Conservation (phyloP, 2,113 vertebrate genomes). For the Poeciliopsis turrubarensis region DNA sequence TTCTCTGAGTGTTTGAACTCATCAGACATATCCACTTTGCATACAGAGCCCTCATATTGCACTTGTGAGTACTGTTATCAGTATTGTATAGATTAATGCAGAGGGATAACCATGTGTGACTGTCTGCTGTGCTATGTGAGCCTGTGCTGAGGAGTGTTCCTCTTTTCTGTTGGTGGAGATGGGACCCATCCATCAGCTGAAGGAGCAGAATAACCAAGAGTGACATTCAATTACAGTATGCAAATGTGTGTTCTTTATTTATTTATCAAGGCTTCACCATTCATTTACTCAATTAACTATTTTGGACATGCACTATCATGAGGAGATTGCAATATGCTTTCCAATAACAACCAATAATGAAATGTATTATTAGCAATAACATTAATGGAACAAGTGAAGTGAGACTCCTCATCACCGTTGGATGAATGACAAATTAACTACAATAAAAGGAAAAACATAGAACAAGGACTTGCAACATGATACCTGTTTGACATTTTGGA, state of each 20-base stretch:
- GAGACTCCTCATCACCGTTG: slow-evolving; percentile 61
- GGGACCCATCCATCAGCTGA: slow-evolving; percentile 66
- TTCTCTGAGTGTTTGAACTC: slow-evolving; percentile 20
- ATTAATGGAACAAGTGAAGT: slow-evolving; percentile 74
- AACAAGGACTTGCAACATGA: slow-evolving; percentile 31
- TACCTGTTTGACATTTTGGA: slow-evolving; percentile 14
- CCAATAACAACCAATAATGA: slow-evolving; percentile 71
- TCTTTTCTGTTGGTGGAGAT: slow-evolving; percentile 35
- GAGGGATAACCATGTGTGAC: slow-evolving; percentile 34
- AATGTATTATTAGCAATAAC: slow-evolving; percentile 77
- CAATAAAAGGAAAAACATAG: slow-evolving; percentile 48
- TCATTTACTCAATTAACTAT: slow-evolving; percentile 78
- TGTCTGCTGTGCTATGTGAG: slow-evolving; percentile 20
- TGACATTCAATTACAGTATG: slow-evolving; percentile 80
- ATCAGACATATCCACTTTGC: slow-evolving; percentile 16
- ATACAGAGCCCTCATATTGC: slow-evolving; percentile 8
- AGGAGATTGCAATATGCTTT: slow-evolving; percentile 70
- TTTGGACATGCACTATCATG: slow-evolving; percentile 71
- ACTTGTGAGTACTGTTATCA: slow-evolving; percentile 32
- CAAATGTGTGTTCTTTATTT: slow-evolving; percentile 73
- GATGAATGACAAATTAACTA: slow-evolving; percentile 65
- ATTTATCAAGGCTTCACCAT: slow-evolving; percentile 68
- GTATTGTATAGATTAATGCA: slow-evolving; percentile 45
- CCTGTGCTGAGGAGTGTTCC: background rate
- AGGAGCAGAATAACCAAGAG: slow-evolving; percentile 73